Percentiles rank a stretch among this genome's conserved stretches.
phyloP scores from a whole-genome alignment of 1,140 invertebrate genomes.

The Rhopalosiphum padi region DNA sequence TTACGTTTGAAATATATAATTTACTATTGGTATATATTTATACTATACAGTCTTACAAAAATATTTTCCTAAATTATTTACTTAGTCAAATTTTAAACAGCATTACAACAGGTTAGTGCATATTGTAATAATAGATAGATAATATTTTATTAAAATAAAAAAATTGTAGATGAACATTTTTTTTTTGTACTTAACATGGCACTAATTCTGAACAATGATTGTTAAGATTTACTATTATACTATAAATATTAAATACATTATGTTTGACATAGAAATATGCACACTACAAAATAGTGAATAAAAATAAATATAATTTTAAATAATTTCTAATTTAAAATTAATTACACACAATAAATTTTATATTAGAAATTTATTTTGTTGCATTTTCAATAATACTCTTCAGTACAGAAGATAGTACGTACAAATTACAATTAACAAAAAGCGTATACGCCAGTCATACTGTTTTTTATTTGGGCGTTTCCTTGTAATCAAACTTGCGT shows the following conservation, averaged over 20 bases:
- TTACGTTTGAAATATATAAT: background rate
- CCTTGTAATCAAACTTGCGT: background rate
- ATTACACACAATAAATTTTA: background rate
- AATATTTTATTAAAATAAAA: background rate
- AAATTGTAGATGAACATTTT: background rate
- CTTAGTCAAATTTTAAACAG: no score
- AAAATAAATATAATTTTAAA: background rate
- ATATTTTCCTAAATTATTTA: background rate
- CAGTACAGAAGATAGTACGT: background rate
- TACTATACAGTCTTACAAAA: background rate
- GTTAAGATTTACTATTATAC: background rate
- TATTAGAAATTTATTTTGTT: background rate
- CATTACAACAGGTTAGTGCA: background rate
- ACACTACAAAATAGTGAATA: background rate
- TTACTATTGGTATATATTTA: background rate
- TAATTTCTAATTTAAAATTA: background rate
- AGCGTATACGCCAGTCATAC: background rate
- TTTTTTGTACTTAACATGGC: background rate
- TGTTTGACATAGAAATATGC: no score
- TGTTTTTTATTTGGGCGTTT: background rate
- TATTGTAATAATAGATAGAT: background rate
- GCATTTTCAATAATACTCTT: background rate
- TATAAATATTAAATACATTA: background rate
- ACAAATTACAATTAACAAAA: background rate
- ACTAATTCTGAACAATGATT: background rate